phyloP scores from a whole-genome alignment of 2,888 invertebrate genomes.

The Bimastos eiseni region DNA sequence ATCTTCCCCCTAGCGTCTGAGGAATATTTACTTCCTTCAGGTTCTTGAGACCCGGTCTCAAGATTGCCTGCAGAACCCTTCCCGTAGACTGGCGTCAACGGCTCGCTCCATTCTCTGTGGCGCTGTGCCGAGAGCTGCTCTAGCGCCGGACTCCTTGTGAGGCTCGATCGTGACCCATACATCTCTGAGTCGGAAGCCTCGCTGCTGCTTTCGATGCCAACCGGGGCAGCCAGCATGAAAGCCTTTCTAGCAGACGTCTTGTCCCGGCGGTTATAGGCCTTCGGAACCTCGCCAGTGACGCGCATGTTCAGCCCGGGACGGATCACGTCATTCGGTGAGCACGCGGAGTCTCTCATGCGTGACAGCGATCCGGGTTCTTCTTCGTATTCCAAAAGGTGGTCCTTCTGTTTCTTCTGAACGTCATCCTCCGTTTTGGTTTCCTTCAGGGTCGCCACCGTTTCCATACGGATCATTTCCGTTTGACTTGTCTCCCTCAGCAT shows the following conservation, averaged over 20 bases:
- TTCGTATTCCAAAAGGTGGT: neutral
- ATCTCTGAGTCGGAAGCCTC: constrained; percentile 45
- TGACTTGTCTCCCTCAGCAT: neutral
- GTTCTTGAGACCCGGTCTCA: too few species aligned
- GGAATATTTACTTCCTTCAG: neutral
- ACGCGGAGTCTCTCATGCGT: neutral
- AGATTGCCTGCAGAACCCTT: neutral
- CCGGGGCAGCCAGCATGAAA: constrained; percentile 42
- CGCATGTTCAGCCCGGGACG: constrained; percentile 41
- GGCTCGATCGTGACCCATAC: constrained; percentile 35
- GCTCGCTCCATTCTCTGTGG: constrained; percentile 28
- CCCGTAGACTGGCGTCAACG: constrained; percentile 25
- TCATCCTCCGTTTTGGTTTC: neutral
- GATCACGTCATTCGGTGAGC: neutral
- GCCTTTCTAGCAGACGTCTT: constrained; percentile 40
- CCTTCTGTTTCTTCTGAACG: neutral
- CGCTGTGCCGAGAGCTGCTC: constrained; percentile 26
- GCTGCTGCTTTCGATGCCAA: constrained; percentile 45
- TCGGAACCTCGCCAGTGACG: constrained; percentile 45
- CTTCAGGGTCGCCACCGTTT: neutral
- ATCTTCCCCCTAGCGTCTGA: neutral
- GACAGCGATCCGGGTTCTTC: neutral
- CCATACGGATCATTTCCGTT: neutral
- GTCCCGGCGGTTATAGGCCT: constrained; percentile 41
- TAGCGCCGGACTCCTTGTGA: neutral